phyloP scores from a whole-genome alignment of 2,113 vertebrate genomes.

The Cichladusa arquata region DNA sequence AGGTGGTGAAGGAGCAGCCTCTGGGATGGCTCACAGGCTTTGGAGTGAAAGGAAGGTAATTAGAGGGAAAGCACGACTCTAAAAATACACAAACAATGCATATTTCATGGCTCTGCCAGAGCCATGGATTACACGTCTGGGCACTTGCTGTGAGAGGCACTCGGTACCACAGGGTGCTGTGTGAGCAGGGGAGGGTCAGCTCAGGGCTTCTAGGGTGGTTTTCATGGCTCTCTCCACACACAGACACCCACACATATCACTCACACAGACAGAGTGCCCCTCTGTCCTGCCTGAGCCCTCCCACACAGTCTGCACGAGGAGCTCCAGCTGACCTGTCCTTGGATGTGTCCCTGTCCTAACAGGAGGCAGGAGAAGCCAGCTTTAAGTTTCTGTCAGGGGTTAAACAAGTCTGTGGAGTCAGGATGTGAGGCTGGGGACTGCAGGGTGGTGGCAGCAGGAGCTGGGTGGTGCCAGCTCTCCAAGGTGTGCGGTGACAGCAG shows the following conservation, averaged over 20 bases:
- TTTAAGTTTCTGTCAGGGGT: background rate
- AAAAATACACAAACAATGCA: background rate
- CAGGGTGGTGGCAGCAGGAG: background rate
- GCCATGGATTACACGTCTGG: fast-evolving
- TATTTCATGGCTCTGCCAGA: constrained; percentile 2
- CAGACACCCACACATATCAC: fast-evolving
- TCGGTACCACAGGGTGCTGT: fast-evolving
- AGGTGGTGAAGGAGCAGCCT: background rate
- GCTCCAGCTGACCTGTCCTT: background rate
- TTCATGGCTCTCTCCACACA: background rate
- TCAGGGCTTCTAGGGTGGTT: background rate
- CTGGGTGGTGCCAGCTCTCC: background rate
- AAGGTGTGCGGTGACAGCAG: background rate
- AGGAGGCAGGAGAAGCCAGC: background rate
- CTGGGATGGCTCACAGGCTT: background rate
- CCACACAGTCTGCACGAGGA: fast-evolving
- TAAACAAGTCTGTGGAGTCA: background rate
- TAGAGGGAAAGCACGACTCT: background rate
- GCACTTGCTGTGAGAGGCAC: background rate
- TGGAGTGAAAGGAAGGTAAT: background rate
- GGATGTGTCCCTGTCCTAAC: background rate
- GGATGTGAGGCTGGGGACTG: background rate
- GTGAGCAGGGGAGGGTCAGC: background rate
- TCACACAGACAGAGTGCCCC: fast-evolving
- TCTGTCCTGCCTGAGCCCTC: background rate